phyloP scores from a whole-genome alignment of 2,888 invertebrate genomes.

The Lithosia quadra region DNA sequence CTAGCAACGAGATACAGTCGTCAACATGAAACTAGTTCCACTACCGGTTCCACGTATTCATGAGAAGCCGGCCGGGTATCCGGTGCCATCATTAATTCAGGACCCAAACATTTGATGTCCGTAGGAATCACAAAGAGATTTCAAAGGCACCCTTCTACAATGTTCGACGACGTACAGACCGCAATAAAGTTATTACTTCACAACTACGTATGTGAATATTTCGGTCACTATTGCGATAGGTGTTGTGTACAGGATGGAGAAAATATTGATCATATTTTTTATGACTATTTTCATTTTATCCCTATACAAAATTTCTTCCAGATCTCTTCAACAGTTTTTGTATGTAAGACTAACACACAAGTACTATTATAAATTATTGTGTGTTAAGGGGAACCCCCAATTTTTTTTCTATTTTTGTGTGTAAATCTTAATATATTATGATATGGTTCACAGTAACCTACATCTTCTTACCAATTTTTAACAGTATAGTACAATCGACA shows the following conservation, averaged over 20 bases:
- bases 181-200: constrained; percentile 49
- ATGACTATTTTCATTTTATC: not conserved
- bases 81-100: constrained; percentile 39
- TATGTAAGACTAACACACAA: too few relatives aligned
- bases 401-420: too few relatives aligned
- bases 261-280: constrained; percentile 18
- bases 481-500: too few relatives aligned
- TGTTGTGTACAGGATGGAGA: constrained; percentile 36
- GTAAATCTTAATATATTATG: too few relatives aligned
- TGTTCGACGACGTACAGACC: constrained; percentile 31
- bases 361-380: too few relatives aligned
- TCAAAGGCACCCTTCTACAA: constrained; percentile 40
- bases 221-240: constrained; percentile 28
- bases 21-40: not conserved
- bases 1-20: not conserved
- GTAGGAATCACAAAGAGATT: constrained; percentile 35
- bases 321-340: too few relatives aligned
- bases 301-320: too few relatives aligned
- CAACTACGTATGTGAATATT: constrained; percentile 36
- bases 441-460: too few relatives aligned
- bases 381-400: too few relatives aligned
- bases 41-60: constrained; percentile 20
- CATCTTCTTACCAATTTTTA: too few relatives aligned
- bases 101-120: constrained; percentile 34
- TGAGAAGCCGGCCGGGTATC: constrained; percentile 3